phyloP scores from a whole-genome alignment of 1,140 invertebrate genomes.

The Dreissena rostriformis region DNA sequence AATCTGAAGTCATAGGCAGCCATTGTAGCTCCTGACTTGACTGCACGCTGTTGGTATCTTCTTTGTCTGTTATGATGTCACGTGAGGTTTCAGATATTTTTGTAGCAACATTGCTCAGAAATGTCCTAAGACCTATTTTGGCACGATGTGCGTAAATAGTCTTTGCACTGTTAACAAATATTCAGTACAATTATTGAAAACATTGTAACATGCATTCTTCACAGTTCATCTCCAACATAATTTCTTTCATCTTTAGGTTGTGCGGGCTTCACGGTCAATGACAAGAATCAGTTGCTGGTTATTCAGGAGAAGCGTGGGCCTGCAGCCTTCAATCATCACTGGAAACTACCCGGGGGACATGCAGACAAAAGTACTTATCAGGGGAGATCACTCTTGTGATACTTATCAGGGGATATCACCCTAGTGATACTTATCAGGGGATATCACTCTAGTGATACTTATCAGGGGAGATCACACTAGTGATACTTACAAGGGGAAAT shows the following conservation, averaged over 20 bases:
- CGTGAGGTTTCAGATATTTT: too few species aligned
- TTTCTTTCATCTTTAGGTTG: conserved; percentile 82
- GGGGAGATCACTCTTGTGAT: too few species aligned
- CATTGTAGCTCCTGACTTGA: too few species aligned
- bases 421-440: conserved; percentile 72
- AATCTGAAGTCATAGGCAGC: too few species aligned
- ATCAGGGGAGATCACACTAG: too few species aligned
- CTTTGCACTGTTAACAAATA: not conserved
- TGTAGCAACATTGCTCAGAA: too few species aligned
- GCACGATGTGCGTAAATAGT: not conserved
- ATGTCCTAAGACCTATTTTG: not conserved
- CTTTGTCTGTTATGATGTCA: too few species aligned
- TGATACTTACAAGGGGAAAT: too few species aligned
- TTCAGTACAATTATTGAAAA: not conserved
- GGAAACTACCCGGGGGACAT: conserved; percentile 96
- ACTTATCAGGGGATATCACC: too few species aligned
- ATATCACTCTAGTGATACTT: too few species aligned
- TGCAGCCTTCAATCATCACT: conserved; percentile 81
- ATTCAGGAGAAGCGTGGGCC: conserved; percentile 87
- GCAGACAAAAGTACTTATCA: conserved; percentile 88
- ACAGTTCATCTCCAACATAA: not conserved
- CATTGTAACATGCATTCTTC: conserved; percentile 10
- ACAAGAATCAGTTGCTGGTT: conserved; percentile 88
- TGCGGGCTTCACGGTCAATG: conserved; percentile 93
- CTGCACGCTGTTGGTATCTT: too few species aligned